Evolutionary conservation across 2,888 invertebrate genomes (phyloP).

Genomic region (Scaeva pyrastri): DNA sequence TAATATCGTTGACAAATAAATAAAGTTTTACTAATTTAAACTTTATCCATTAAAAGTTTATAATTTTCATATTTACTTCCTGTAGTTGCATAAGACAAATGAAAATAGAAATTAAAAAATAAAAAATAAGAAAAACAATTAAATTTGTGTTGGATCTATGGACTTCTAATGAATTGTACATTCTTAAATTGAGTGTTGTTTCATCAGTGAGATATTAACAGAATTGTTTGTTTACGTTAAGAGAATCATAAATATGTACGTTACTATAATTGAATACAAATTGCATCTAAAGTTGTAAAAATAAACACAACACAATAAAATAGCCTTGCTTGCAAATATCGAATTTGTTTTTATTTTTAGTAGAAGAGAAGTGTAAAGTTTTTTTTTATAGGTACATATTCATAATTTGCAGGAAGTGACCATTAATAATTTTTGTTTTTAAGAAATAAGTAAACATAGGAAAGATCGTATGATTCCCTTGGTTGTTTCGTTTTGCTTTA

Average conservation of each 20-base stretch:
- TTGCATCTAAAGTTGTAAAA: not conserved
- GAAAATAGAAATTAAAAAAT: not conserved
- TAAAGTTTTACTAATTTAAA: too few species aligned
- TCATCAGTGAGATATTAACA: not conserved
- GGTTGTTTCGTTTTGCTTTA: too few species aligned
- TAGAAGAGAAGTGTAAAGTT: not conserved
- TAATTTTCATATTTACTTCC: too few species aligned
- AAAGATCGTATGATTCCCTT: too few species aligned
- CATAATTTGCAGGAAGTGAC: too few species aligned
- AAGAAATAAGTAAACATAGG: too few species aligned
- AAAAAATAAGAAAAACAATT: not conserved
- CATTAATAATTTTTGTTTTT: too few species aligned
- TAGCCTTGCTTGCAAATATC: not conserved
- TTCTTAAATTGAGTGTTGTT: not conserved
- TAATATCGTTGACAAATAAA: too few species aligned
- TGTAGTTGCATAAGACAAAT: not conserved
- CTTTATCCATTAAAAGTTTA: too few species aligned
- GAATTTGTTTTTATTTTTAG: not conserved
- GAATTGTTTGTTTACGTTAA: not conserved
- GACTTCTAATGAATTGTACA: slow-evolving; percentile 12
- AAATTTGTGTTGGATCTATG: not conserved
- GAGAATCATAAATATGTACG: not conserved
- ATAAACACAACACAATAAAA: not conserved
- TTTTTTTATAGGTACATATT: too few species aligned
- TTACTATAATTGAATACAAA: not conserved